Percentiles rank a stretch among this genome's conserved stretches.
Evolutionary conservation across 2,113 vertebrate species (phyloP).

Genomic region (Okapia johnstoni): DNA sequence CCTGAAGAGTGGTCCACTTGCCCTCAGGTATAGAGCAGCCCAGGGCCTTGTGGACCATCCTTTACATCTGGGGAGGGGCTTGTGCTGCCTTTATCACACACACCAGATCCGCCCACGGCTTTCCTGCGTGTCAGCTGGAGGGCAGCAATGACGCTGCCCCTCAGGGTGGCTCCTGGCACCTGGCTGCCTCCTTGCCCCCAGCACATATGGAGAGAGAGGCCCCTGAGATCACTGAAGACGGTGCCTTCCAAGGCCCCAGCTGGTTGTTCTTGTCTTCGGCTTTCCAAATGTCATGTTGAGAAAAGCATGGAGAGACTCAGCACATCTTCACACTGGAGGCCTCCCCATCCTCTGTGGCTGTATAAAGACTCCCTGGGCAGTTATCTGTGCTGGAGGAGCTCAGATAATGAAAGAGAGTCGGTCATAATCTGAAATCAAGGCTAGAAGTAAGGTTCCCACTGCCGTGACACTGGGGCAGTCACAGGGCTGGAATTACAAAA

Average conservation of each 20-base stretch:
- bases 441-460: not conserved
- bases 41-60: not conserved
- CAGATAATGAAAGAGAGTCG: not conserved
- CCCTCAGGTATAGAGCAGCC: not conserved
- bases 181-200: not conserved
- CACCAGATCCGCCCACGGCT: not conserved
- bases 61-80: not conserved
- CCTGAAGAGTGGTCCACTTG: not conserved
- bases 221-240: rapidly evolving
- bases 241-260: not conserved
- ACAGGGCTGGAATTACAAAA: not conserved
- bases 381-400: not conserved
- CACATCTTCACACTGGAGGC: not conserved
- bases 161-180: rapidly evolving
- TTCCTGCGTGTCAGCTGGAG: not conserved
- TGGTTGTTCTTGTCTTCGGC: not conserved
- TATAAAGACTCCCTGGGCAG: not conserved
- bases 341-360: not conserved
- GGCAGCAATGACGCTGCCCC: not conserved
- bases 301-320: not conserved
- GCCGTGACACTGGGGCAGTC: not conserved
- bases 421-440: not conserved
- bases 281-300: not conserved
- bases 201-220: not conserved
- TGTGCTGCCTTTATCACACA: not conserved